Evolutionary conservation across 2,888 invertebrate genomes (phyloP), one percentile per base, ranked within the genome.

Genomic region (Spilosoma lubricipeda): DNA sequence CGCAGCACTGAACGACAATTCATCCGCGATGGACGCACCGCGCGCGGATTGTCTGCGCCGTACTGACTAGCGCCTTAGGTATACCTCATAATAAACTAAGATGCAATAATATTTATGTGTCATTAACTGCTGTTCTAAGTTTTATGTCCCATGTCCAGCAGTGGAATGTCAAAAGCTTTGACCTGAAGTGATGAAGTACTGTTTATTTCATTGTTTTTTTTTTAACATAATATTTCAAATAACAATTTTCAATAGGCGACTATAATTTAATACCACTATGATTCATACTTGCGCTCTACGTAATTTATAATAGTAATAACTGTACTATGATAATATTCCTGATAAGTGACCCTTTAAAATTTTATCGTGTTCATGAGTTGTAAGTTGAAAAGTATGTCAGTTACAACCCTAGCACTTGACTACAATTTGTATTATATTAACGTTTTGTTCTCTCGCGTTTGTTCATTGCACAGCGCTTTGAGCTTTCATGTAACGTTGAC

Each of bases 351-450:
- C 67, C 23, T 11, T 30, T 20, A 45, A 42, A 42, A 9, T 33
- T 30, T 67, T 20, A 30, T 30, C 30, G 1, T 67, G 11, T 48
- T 48, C 15, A 56, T 56, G 27, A 20, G 5, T 70, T 45, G 20
- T n/a, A 70, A 42, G 39, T 20, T 36, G 18, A 15, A 15, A 45
- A 59, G 33, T 45, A 27, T 45, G 2, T 20, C 9, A 63, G 63
- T 36, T 70, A 23, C 76, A 83, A 72, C 80, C 82, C 82, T 83
- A 74, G 42, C 13, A 11, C 48, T 42, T n/a, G 70, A 73, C 33
- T 72, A 78, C 80, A 78, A 81, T 82, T 82, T 81, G 82, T 82
- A 77, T 83, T 77, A 83, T 78, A 83, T 82, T 81, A 81, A 78
- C 78, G 78, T 82, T 82, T 75, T 75, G 67, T 67, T 75, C 72